A percentile compares a stretch with the other conserved stretches of the same genome.
Conservation (phyloP, 2,797 vertebrate genomes). For the Dipus sagitta region DNA sequence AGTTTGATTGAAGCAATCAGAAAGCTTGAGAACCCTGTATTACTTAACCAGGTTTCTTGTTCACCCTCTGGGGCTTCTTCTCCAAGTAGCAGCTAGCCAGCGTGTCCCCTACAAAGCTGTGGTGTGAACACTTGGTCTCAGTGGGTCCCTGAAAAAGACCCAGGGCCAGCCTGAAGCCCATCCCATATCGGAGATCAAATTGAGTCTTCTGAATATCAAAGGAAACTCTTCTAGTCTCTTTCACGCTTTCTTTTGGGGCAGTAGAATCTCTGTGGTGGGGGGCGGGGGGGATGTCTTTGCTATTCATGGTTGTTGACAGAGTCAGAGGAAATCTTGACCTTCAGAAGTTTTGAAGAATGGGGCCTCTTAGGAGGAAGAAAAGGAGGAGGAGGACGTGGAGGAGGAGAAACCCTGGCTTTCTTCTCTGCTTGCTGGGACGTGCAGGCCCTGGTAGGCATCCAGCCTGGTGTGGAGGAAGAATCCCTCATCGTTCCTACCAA, state of each 20-base stretch:
- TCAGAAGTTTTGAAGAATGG: background rate
- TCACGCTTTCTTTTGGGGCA: background rate
- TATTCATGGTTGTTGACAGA: background rate
- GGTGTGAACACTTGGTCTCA: fast-evolving
- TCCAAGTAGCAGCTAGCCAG: background rate
- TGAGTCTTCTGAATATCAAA: background rate
- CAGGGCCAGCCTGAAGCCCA: background rate
- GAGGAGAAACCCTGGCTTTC: background rate
- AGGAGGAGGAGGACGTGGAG: background rate
- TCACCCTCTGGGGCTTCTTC: background rate
- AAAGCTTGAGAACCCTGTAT: background rate
- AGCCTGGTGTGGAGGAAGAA: too few species aligned
- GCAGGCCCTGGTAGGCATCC: background rate
- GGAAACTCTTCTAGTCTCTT: background rate
- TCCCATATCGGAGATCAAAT: background rate
- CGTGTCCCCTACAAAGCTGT: background rate
- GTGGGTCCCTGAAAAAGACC: background rate
- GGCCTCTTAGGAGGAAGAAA: background rate
- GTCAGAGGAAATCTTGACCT: constrained; percentile 19
- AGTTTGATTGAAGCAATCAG: too few species aligned
- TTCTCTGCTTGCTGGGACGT: background rate
- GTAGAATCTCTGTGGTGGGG: background rate
- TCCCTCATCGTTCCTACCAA: too few species aligned
- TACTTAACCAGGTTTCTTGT: background rate
- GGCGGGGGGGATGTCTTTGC: background rate